phyloP scores from a whole-genome alignment of 2,888 invertebrate species.

The Allygus modestus region DNA sequence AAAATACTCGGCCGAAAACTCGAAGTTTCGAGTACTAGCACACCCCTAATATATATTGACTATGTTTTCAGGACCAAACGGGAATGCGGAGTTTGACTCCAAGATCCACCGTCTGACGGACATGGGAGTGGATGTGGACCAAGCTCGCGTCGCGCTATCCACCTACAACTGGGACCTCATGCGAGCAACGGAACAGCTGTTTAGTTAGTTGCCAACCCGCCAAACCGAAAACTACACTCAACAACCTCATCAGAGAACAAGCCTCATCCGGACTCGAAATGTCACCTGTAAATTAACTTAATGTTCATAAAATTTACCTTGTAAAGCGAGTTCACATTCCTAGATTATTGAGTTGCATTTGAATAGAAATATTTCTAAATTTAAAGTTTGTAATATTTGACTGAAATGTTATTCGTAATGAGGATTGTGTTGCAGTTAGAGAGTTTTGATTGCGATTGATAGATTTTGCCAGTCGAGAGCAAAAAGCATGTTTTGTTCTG shows the following conservation, averaged over 20 bases:
- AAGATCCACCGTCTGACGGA: constrained; percentile 93
- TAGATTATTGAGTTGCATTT: constrained; percentile 48
- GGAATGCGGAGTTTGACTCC: constrained; percentile 88
- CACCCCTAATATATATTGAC: too few species aligned
- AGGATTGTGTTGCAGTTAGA: neutral
- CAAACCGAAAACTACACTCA: neutral
- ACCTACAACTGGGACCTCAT: constrained; percentile 96
- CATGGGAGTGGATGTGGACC: constrained; percentile 96
- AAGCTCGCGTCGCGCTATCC: constrained; percentile 93
- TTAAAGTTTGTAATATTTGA: neutral
- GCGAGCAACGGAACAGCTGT: constrained; percentile 92
- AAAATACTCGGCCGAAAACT: too few species aligned
- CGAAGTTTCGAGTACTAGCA: too few species aligned
- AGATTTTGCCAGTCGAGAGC: neutral
- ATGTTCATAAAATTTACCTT: constrained; percentile 34
- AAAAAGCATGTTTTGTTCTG: neutral
- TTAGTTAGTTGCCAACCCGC: constrained; percentile 80
- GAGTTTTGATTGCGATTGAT: neutral
- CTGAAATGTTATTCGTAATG: neutral
- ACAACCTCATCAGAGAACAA: neutral
- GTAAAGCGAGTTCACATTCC: constrained; percentile 51
- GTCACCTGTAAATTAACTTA: constrained; percentile 27
- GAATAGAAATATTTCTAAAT: constrained; percentile 14
- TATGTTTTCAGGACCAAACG: constrained; percentile 81
- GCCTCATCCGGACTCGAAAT: neutral